These are phyloP conservation scores for Nomia melanderi DNA, from an alignment of 1,140 invertebrate genomes.

Conservation along the genomic window DNA sequence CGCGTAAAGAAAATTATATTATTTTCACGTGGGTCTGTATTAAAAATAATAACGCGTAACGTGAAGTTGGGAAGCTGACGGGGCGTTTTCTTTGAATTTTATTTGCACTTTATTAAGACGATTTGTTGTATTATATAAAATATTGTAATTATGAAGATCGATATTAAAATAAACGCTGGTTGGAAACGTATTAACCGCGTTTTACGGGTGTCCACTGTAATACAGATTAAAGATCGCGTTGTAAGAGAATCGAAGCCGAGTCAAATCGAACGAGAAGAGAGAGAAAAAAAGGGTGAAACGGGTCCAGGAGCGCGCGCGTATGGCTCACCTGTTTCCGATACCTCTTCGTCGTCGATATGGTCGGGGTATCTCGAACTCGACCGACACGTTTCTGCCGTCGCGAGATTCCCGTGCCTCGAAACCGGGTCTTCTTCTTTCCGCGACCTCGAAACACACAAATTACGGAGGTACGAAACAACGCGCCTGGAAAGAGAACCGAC, in stretches of 20 bases:
- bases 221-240: no score
- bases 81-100: no score
- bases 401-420: conserved; percentile 54
- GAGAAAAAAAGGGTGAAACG: conserved; percentile 1
- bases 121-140: no score
- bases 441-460: conserved; percentile 70
- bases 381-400: conserved; percentile 52
- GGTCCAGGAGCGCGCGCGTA: not conserved
- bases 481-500: conserved; percentile 32
- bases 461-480: conserved; percentile 54
- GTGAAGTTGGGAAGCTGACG: no score
- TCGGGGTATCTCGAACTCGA: conserved; percentile 59
- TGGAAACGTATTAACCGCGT: no score
- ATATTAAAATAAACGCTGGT: no score
- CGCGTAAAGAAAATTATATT: no score
- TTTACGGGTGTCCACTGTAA: no score
- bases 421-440: conserved; percentile 66
- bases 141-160: no score
- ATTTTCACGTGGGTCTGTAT: no score
- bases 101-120: no score
- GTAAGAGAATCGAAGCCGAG: not conserved
- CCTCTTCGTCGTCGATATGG: conserved; percentile 39
- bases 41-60: no score
- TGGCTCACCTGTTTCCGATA: conserved; percentile 43
- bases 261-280: not conserved